Evolutionary conservation across 1,140 invertebrate species (phyloP).

Genomic region (Drosophila parabipectinata): DNA sequence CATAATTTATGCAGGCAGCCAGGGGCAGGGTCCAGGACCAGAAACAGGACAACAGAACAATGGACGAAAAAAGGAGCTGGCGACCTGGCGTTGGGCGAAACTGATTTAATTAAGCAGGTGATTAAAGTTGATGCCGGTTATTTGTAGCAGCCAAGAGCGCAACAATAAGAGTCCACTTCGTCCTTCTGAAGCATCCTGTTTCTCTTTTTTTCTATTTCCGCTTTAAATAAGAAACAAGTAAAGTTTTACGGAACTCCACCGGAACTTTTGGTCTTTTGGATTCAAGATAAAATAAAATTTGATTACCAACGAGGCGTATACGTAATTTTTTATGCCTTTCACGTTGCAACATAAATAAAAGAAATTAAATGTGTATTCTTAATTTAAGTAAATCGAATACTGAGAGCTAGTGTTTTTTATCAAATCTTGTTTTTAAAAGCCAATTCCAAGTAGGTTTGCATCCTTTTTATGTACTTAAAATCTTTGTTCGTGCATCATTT

Average conservation of each 20-base stretch:
- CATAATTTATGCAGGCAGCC: conserved; percentile 72
- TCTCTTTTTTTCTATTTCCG: conserved; percentile 7
- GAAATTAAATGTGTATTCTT: too few species aligned
- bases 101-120: conserved; percentile 83
- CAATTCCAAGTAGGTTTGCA: too few species aligned
- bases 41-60: conserved; percentile 28
- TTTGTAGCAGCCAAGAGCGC: conserved; percentile 73
- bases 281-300: not conserved
- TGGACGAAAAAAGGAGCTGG: conserved; percentile 12
- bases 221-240: conserved; percentile 42
- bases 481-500: conserved; percentile 26
- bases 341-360: too few species aligned
- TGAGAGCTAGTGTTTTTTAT: too few species aligned
- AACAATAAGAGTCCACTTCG: conserved; percentile 38
- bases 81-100: conserved; percentile 58
- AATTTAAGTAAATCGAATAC: too few species aligned
- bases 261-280: not conserved
- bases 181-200: conserved; percentile 29
- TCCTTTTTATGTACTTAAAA: conserved; percentile 44
- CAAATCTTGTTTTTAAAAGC: too few species aligned
- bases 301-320: conserved; percentile 48
- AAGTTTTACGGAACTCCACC: conserved; percentile 62
- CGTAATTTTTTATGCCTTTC: conserved; percentile 41
- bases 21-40: conserved; percentile 21
- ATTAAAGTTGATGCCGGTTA: conserved; percentile 82